These are phyloP conservation scores for Steinernema hermaphroditum DNA, from an alignment of 2,888 invertebrate genomes.

Conservation along the genomic window DNA sequence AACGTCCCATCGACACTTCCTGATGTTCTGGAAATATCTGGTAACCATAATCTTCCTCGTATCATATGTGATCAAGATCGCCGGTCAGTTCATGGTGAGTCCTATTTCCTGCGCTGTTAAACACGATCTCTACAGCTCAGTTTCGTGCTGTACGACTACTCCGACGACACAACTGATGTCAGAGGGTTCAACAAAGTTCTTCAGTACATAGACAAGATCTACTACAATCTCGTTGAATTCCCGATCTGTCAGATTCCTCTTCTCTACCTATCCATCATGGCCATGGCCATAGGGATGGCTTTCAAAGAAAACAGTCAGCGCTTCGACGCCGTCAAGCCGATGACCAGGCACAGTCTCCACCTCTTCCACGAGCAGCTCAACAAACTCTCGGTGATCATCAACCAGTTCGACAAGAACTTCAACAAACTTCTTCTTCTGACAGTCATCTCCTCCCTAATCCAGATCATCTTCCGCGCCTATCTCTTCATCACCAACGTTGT, in stretches of 20 bases:
- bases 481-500: background rate
- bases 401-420: background rate
- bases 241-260: constrained; percentile 7
- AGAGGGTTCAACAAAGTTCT: background rate
- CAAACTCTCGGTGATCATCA: background rate
- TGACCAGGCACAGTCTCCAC: background rate
- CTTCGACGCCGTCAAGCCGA: background rate
- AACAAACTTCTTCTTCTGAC: constrained; percentile 4
- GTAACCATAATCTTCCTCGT: background rate
- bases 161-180: background rate
- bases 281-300: background rate
- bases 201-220: background rate
- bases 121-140: background rate
- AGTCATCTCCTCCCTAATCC: background rate
- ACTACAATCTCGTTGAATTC: constrained; percentile 14
- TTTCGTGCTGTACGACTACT: background rate
- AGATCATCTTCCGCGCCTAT: constrained; percentile 9
- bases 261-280: constrained; percentile 6
- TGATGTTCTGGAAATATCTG: background rate
- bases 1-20: background rate
- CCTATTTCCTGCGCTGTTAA: background rate
- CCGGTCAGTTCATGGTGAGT: background rate
- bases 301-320: background rate
- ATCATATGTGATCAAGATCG: background rate
- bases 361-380: background rate